phyloP scores from a whole-genome alignment of 2,797 vertebrate genomes.

The Typhlichthys eigenmanni region DNA sequence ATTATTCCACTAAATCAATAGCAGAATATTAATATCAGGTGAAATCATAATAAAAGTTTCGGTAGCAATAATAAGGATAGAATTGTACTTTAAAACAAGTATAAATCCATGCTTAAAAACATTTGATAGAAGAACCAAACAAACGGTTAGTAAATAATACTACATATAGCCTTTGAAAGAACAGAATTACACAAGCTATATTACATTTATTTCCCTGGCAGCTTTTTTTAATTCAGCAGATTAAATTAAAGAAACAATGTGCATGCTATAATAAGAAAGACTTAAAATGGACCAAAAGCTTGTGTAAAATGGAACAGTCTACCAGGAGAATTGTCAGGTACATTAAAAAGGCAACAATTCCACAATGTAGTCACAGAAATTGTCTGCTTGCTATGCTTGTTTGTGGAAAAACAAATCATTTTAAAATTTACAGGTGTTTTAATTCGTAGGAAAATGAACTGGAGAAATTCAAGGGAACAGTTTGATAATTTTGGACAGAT shows the following conservation, averaged over 20 bases:
- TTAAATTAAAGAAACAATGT: slow-evolving; percentile 76
- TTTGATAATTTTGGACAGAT: too few relatives aligned
- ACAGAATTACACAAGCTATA: slow-evolving; percentile 38
- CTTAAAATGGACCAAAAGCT: slow-evolving; percentile 46
- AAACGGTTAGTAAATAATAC: slow-evolving; percentile 29
- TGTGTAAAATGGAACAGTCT: slow-evolving; percentile 65
- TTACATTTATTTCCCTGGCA: slow-evolving; percentile 71
- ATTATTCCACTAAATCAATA: slow-evolving; percentile 80
- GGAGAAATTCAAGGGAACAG: too few relatives aligned
- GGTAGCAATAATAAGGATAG: neutral
- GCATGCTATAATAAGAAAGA: slow-evolving; percentile 75
- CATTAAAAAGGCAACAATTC: slow-evolving; percentile 58
- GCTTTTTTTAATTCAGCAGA: slow-evolving; percentile 58
- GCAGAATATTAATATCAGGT: slow-evolving; percentile 17
- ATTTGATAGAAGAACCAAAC: neutral
- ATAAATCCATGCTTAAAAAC: neutral
- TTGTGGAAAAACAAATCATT: too few relatives aligned
- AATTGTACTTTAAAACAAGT: neutral
- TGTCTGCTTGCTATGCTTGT: too few relatives aligned
- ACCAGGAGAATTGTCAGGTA: slow-evolving; percentile 69
- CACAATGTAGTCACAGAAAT: too few relatives aligned
- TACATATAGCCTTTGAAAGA: slow-evolving; percentile 39
- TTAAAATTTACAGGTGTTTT: too few relatives aligned
- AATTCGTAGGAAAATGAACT: too few relatives aligned
- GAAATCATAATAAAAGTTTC: too few relatives aligned